Conservation (phyloP, 2,888 invertebrate species). For the Lasioglossum vierecki region DNA sequence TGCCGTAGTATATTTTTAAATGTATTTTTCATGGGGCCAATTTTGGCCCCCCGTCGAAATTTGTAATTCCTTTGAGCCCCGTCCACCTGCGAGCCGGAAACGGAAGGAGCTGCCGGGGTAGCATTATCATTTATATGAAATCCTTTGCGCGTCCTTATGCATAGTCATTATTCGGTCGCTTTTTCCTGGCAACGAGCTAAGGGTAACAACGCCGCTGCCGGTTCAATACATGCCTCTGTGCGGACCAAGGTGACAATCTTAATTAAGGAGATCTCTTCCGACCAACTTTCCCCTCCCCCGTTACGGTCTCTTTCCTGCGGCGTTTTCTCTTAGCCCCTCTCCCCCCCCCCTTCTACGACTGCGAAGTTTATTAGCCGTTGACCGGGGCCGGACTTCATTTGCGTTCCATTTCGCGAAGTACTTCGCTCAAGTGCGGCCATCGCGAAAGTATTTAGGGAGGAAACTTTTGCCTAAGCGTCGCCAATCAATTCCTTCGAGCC, state of each 20-base stretch:
- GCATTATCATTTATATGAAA: slow-evolving; percentile 83
- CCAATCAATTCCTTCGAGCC: slow-evolving; percentile 8
- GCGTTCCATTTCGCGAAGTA: slow-evolving; percentile 34
- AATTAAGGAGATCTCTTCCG: slow-evolving; percentile 59
- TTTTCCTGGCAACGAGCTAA: slow-evolving; percentile 57
- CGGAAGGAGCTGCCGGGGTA: slow-evolving; percentile 70
- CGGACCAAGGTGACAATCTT: slow-evolving; percentile 68
- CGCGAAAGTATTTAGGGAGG: slow-evolving; percentile 34
- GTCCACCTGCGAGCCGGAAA: slow-evolving; percentile 61
- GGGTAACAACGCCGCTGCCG: slow-evolving; percentile 53
- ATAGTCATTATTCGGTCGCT: slow-evolving; percentile 77
- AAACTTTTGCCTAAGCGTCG: slow-evolving; percentile 31
- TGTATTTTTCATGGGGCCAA: slow-evolving; percentile 75
- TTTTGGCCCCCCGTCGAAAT: slow-evolving; percentile 76
- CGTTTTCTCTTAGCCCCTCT: not conserved
- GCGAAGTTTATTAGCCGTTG: slow-evolving; percentile 32
- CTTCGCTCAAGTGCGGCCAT: slow-evolving; percentile 25
- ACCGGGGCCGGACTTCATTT: slow-evolving; percentile 53
- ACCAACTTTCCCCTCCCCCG: not conserved
- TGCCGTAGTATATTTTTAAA: slow-evolving; percentile 64
- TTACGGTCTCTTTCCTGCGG: not conserved
- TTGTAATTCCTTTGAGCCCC: slow-evolving; percentile 81
- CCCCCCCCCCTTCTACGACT: slow-evolving; percentile 7
- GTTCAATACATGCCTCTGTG: slow-evolving; percentile 62
- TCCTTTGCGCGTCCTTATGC: slow-evolving; percentile 81